A percentile compares a stretch with the other conserved stretches of the same genome.
phyloP scores from a whole-genome alignment of 1,140 invertebrate species.

The Conus ventricosus region DNA sequence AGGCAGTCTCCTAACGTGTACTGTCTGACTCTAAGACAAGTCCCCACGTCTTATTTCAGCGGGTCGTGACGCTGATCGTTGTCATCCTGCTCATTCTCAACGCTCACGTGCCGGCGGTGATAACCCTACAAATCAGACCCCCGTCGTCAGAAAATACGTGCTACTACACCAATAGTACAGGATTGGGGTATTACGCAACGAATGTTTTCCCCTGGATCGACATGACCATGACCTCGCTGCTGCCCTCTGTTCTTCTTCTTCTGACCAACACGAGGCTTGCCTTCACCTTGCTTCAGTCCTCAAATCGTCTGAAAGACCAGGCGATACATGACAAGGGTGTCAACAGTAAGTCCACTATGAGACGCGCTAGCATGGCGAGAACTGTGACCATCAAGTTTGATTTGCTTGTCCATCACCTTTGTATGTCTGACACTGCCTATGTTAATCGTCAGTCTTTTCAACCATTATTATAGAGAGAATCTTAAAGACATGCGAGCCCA shows the following conservation, averaged over 20 bases:
- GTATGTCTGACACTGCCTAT: not conserved
- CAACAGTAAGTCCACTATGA: no score
- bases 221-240: not conserved
- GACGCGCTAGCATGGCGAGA: not conserved
- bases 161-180: not conserved
- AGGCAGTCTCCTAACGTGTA: no score
- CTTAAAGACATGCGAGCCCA: not conserved
- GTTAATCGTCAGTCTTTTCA: not conserved
- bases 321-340: not conserved
- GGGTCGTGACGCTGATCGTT: not conserved
- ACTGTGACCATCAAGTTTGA: not conserved
- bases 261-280: not conserved
- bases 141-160: not conserved
- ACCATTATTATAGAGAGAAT: not conserved
- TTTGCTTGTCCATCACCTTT: not conserved
- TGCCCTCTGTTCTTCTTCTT: constrained; percentile 11
- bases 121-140: not conserved
- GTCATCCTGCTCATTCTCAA: not conserved
- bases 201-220: not conserved
- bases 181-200: not conserved
- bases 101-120: not conserved
- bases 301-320: not conserved
- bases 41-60: not conserved
- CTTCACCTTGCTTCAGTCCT: not conserved
- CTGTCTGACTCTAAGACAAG: no score